Evolutionary conservation across 2,888 invertebrate species (phyloP), one percentile per base, ranked within the genome.

Genomic region (Aleiodes leptofemur): DNA sequence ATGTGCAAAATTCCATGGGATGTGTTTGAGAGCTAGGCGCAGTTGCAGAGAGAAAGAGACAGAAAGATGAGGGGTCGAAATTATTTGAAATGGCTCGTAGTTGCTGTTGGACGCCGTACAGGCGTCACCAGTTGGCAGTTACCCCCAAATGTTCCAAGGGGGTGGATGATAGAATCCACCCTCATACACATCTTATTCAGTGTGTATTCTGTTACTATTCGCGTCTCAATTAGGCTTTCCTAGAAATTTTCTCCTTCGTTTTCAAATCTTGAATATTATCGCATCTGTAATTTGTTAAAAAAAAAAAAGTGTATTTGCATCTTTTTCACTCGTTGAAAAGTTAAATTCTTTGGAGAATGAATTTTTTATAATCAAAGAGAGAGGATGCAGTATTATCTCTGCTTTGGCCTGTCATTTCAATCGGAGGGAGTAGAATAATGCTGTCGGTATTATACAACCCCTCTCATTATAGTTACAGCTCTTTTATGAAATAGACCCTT

Each of bases 141-240:
- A 83, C 84, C 86, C 85, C 83, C 81, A 80, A 83, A 83, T 85
- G 77, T 81, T 85, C 83, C 74, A 78, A 77, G 82, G 82, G 85
- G 86, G 82, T 83, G 82, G 84, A 85, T 82, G 70, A 64, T 59
- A 73, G 66, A 69, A 69, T 73, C 80, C 83, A 77, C 80, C 79
- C 78, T 74, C 74, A 53, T 74, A 59, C 59, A 74, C 70, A 23
- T 71, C 72, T 69, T 74, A 64, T 43, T 50, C 13, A 51, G n/a
- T 34, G 56, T 69, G 34, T 23, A 23, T 57, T n/a, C 38, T 72
- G 55, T 50, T 69, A 57, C 6, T 14, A n/a, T 51, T 14, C 4
- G 34, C 31, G 38, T 59, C 59, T 59, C 59, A 59, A 34, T 59
- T 59, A 59, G 59, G 59, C 34, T 23, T 16, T 14, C 4, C 1